phyloP scores from a whole-genome alignment of 53 echinoderm and acorn worm species.

The Echinometra lucunter region DNA sequence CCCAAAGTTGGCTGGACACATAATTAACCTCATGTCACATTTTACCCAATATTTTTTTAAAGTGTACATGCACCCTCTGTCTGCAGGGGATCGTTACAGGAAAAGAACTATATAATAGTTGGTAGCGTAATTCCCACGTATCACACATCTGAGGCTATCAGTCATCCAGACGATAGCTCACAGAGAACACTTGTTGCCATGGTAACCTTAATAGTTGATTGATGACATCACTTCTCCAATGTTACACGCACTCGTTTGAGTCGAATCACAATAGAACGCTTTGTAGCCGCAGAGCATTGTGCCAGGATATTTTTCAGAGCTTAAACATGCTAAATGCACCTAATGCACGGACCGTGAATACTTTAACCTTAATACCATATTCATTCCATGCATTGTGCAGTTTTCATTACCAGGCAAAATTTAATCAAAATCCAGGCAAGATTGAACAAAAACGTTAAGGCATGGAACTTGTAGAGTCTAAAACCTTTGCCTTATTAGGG shows the following conservation, averaged over 20 bases:
- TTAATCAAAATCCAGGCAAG: neutral
- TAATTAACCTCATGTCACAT: no score
- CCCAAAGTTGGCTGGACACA: no score
- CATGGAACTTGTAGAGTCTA: no score
- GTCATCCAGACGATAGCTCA: conserved; percentile 49
- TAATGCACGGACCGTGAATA: neutral
- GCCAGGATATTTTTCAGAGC: conserved; percentile 22
- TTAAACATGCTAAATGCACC: conserved; percentile 17
- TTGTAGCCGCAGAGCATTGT: conserved; percentile 24
- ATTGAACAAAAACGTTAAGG: neutral
- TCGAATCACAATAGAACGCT: conserved; percentile 34
- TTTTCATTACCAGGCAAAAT: neutral
- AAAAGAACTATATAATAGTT: neutral
- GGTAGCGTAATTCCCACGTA: neutral
- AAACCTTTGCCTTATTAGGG: neutral
- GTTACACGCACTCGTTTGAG: conserved; percentile 54
- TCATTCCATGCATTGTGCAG: conserved; percentile 7
- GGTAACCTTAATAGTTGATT: conserved; percentile 68
- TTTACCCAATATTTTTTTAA: no score
- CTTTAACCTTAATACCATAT: neutral
- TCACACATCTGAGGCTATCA: conserved; percentile 48
- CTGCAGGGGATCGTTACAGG: neutral
- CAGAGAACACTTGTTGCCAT: conserved; percentile 55
- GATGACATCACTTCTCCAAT: conserved; percentile 68
- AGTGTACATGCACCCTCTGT: neutral